These are phyloP conservation scores for Mormyrus iriodes DNA, from an alignment of 2,113 vertebrate genomes.

Conservation along the genomic window DNA sequence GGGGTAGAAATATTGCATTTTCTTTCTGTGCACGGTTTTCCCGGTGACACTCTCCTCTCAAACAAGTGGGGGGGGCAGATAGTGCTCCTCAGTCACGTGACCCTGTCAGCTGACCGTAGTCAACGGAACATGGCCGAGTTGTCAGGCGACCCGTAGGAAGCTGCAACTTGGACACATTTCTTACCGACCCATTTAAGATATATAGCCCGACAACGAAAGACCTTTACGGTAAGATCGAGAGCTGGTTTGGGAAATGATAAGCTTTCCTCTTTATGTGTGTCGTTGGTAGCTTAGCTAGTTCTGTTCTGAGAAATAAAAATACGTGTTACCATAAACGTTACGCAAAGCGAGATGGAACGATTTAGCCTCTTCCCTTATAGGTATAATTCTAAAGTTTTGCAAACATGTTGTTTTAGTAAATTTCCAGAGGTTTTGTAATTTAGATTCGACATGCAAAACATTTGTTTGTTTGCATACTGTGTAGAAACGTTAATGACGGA, in stretches of 20 bases:
- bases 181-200: not conserved
- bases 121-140: conserved; percentile 66
- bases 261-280: not conserved
- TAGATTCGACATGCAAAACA: not conserved
- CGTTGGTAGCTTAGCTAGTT: not conserved
- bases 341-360: not conserved
- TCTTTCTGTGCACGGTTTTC: not conserved
- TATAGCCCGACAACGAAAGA: not conserved
- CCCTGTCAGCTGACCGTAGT: conserved; percentile 66
- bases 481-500: not conserved
- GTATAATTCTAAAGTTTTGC: not conserved
- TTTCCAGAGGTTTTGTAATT: not conserved
- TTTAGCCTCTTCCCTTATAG: not conserved
- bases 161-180: conserved; percentile 41
- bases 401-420: not conserved
- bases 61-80: too few relatives aligned
- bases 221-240: not conserved
- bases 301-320: not conserved
- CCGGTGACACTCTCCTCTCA: not conserved
- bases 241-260: not conserved
- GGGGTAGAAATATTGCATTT: not conserved
- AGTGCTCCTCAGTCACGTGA: conserved; percentile 45
- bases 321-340: not conserved
- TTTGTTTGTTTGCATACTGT: not conserved
- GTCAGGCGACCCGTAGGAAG: conserved; percentile 61